phyloP scores from a whole-genome alignment of 1,140 invertebrate genomes.

The Drosophila simulans region DNA sequence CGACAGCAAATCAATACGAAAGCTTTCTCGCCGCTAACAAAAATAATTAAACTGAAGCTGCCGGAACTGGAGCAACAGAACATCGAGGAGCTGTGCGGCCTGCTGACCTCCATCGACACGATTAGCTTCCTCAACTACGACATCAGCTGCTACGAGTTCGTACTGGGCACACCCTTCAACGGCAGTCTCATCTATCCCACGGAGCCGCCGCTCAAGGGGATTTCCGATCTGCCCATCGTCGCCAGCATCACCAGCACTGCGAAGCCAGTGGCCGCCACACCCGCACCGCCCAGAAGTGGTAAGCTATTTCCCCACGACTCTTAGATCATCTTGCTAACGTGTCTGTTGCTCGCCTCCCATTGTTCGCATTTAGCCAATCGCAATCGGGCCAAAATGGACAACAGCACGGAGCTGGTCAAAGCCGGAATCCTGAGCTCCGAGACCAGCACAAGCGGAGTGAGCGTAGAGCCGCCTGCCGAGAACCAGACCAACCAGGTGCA shows the following conservation, averaged over 20 bases:
- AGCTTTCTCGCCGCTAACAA: conserved; percentile 77
- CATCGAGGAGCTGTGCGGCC: conserved; percentile 75
- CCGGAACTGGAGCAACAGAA: conserved; percentile 68
- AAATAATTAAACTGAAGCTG: conserved; percentile 77
- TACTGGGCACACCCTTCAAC: conserved; percentile 77
- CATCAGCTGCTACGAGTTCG: conserved; percentile 78
- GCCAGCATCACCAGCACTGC: conserved; percentile 15
- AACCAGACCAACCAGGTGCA: conserved; percentile 70
- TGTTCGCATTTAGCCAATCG: conserved; percentile 47
- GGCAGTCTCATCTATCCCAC: conserved; percentile 73
- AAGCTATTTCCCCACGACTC: conserved; percentile 12
- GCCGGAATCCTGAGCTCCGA: conserved; percentile 49
- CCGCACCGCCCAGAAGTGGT: conserved; percentile 60
- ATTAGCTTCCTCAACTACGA: conserved; percentile 75
- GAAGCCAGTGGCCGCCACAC: conserved; percentile 20
- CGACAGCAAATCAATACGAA: conserved; percentile 83
- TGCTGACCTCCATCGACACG: conserved; percentile 75
- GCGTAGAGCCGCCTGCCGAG: conserved; percentile 20
- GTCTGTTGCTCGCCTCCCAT: not conserved
- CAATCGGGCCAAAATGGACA: conserved; percentile 56
- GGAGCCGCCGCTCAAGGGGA: conserved; percentile 55
- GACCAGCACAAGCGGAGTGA: conserved; percentile 36
- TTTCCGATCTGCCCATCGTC: conserved; percentile 32
- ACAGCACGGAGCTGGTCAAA: conserved; percentile 49
- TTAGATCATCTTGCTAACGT: conserved; percentile 5